Conservation (phyloP, 1,140 invertebrate genomes). For the Drosophila biarmipes region DNA sequence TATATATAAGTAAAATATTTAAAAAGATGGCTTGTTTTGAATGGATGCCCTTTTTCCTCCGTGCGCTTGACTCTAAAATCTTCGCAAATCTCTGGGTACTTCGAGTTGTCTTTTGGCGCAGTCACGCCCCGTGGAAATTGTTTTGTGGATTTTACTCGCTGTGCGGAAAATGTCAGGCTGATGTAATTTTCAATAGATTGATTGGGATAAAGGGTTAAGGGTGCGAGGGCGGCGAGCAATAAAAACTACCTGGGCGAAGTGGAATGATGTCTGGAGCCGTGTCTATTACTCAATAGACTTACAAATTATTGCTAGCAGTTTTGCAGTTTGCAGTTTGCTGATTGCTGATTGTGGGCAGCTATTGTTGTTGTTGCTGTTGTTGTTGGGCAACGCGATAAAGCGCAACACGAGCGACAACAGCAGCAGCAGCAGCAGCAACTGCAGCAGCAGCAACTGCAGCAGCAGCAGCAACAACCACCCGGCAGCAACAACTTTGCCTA, state of each 20-base stretch:
- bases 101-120: slow-evolving; percentile 12
- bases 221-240: slow-evolving; percentile 4
- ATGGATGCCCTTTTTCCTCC: neutral
- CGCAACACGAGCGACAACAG: slow-evolving; percentile 58
- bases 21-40: too few relatives aligned
- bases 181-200: slow-evolving; percentile 43
- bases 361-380: slow-evolving; percentile 30
- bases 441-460: slow-evolving; percentile 33
- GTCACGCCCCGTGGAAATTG: slow-evolving; percentile 45
- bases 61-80: slow-evolving; percentile 3
- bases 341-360: slow-evolving; percentile 53
- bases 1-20: too few relatives aligned
- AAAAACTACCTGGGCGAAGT: slow-evolving; percentile 24
- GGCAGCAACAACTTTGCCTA: slow-evolving; percentile 58
- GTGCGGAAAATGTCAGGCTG: slow-evolving; percentile 44
- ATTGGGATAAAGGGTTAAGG: slow-evolving; percentile 47
- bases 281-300: slow-evolving; percentile 50
- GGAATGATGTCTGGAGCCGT: slow-evolving; percentile 27
- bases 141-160: slow-evolving; percentile 42
- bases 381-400: slow-evolving; percentile 60
- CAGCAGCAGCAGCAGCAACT: slow-evolving; percentile 37
- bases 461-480: slow-evolving; percentile 28
- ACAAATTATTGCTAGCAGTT: slow-evolving; percentile 43
- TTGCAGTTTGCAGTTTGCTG: slow-evolving; percentile 47
- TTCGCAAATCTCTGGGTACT: slow-evolving; percentile 12